Evolutionary conservation across 2,797 vertebrate genomes (phyloP), one percentile per base, ranked within the genome.

Genomic region (Darevskia mixta): DNA sequence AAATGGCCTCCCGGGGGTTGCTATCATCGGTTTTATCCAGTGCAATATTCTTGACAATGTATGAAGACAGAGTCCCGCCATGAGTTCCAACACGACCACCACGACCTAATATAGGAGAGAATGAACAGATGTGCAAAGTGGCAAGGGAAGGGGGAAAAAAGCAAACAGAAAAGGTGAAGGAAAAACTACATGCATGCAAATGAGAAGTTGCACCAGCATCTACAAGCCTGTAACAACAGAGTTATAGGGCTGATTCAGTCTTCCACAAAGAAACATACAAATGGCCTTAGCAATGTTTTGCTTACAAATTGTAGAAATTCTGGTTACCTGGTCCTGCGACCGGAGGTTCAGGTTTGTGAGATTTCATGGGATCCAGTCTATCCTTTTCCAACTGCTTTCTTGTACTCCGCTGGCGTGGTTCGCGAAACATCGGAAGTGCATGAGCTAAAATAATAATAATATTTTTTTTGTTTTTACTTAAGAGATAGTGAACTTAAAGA

Each of bases 361-460:
- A 99, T 94, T 98, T 99, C 94, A 98, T 93, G 1, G 99, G 99
- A 92, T 99, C 99, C 61, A 99, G 96, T 23, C 99, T 95, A 95
- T 99, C 99, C 95, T 99, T 99, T 95, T 99, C 99, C 96, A 99
- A 97, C 95, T 99, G 99, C 86, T 99, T 99, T 84, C 98, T 97
- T 1, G 99, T 99, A 94, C 99, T 99, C 90, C 98, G 97, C 82
- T 99, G 99, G 84, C 98, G 98, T 90, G 98, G 98, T 93, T 99
- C 99, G 35, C 98, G 98, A 97, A 99, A 99, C 99, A 99, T 99
- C 0, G 98, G 99, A 95, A 99, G 96, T 0, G 98, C 98, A 79
- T 99, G 99, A 90, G 99, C 99, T 99, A 91, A 90, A 91, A 92
- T 61, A 75, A 38, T 3, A 73, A 23, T 32, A 49, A 2, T 45